These are phyloP conservation scores for Drosophila anomelani DNA, from an alignment of 2,888 invertebrate species.

Conservation along the genomic window DNA sequence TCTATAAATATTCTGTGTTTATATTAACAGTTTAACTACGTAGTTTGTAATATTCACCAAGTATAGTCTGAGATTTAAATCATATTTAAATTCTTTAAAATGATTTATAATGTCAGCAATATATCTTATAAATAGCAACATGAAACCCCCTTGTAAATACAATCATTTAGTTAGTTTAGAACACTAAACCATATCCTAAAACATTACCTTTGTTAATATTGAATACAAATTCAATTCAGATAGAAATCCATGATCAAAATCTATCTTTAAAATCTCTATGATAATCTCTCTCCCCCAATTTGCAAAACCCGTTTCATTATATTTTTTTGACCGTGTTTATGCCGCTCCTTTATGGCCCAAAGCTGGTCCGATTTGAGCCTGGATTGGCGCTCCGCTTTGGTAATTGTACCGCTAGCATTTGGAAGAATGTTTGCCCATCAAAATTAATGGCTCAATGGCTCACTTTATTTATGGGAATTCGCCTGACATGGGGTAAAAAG, in stretches of 20 bases:
- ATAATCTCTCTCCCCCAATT: neutral
- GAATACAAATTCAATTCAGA: neutral
- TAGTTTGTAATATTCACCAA: no score
- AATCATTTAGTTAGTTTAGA: neutral
- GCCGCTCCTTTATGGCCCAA: slow-evolving; percentile 34
- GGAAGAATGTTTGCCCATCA: slow-evolving; percentile 45
- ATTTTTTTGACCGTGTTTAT: slow-evolving; percentile 6
- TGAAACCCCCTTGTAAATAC: neutral
- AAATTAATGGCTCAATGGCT: slow-evolving; percentile 34
- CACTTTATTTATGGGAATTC: slow-evolving; percentile 24
- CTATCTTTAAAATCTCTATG: neutral
- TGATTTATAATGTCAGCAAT: neutral
- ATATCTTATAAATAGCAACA: neutral
- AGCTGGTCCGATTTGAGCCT: slow-evolving; percentile 28
- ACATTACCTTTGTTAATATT: neutral
- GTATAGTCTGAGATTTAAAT: no score
- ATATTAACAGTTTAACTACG: no score
- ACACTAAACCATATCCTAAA: neutral
- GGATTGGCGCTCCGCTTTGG: slow-evolving; percentile 28
- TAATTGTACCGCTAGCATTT: slow-evolving; percentile 75
- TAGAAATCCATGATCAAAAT: neutral
- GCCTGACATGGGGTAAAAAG: slow-evolving; percentile 76
- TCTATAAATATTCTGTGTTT: neutral
- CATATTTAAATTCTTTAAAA: neutral
- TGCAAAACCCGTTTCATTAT: neutral